These are phyloP conservation scores for Drosophila parvula DNA, from an alignment of 1,140 invertebrate genomes.

Conservation along the genomic window DNA sequence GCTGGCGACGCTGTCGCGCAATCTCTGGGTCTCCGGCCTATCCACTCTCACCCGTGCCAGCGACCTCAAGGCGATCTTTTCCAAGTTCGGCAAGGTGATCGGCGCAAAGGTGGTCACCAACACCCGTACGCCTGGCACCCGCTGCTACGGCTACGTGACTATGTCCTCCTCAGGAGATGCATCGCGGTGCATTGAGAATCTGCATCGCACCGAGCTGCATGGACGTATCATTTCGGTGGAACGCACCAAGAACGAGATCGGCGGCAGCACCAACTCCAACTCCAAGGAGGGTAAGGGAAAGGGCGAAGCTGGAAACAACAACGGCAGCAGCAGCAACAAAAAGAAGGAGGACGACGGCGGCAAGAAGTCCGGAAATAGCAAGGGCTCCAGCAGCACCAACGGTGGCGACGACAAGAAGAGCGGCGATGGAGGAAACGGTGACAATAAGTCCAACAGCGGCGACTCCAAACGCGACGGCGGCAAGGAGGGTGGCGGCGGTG, in stretches of 20 bases:
- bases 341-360: conserved; percentile 64
- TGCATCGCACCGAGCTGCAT: conserved; percentile 95
- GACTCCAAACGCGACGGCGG: conserved; percentile 62
- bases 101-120: conserved; percentile 98
- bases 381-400: conserved; percentile 30
- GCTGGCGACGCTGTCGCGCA: conserved; percentile 86
- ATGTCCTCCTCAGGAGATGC: conserved; percentile 96
- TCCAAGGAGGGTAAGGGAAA: conserved; percentile 54
- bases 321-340: conserved; percentile 23
- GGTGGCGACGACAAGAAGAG: conserved; percentile 55
- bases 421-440: conserved; percentile 35
- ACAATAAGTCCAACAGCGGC: conserved; percentile 26
- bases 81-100: conserved; percentile 96
- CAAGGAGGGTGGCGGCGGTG: conserved; percentile 47
- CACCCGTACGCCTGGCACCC: conserved; percentile 93
- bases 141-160: conserved; percentile 97
- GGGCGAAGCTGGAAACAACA: conserved; percentile 20
- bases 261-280: conserved; percentile 53
- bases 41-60: conserved; percentile 94
- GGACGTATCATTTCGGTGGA: conserved; percentile 97
- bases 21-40: conserved; percentile 96
- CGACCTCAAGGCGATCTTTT: conserved; percentile 95
- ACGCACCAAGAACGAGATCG: conserved; percentile 88
- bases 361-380: conserved; percentile 48
- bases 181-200: conserved; percentile 93